Evolutionary conservation across 2,113 vertebrate genomes (phyloP), one percentile per base, ranked within the genome.

Genomic region (Cheirogaleus medius): DNA sequence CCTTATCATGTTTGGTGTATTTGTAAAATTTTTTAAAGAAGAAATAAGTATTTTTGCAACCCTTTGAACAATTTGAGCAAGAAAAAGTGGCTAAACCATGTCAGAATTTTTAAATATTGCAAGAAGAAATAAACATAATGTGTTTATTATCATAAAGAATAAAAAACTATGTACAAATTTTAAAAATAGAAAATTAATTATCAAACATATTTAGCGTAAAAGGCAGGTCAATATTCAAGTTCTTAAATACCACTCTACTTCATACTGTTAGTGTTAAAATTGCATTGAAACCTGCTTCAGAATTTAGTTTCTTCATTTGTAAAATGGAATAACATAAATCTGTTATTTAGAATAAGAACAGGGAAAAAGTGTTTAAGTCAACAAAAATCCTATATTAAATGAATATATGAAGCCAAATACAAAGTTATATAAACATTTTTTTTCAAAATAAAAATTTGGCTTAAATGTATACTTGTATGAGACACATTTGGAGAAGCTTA

Each of bases 391-490:
- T 71, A 6, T 27, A 54, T 52, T 90, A 96, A 86, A 66, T 81
- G 25, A 64, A 93, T 85, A 76, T 5, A 74, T 68, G 56, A 94
- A 95, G 20, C 37, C 29, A 96, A 91, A 83, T 80, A 47, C 42
- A 95, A 91, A 96, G 21, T 63, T 74, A 80, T 68, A 37, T 63
- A 64, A 97, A 91, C 42, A 88, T 80, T 63, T 29, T 37, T 37
- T 95, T 94, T 66, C 3, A 78, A 96, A 94, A 66, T 91, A 49
- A 94, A 93, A 89, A 71, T 2, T 49, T 95, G 76, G 44, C 80
- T 83, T 87, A 37, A 64, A 39, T 69, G 47, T 81, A 29, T 63
- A 86, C 87, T 83, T 92, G 18, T 77, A 84, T 25, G 54, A 88
- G 37, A 42, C 88, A n/a, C 37, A 83, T 84, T 95, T 94, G 56